Conservation (phyloP, 2,113 vertebrate genomes). For the Cebus imitator region DNA sequence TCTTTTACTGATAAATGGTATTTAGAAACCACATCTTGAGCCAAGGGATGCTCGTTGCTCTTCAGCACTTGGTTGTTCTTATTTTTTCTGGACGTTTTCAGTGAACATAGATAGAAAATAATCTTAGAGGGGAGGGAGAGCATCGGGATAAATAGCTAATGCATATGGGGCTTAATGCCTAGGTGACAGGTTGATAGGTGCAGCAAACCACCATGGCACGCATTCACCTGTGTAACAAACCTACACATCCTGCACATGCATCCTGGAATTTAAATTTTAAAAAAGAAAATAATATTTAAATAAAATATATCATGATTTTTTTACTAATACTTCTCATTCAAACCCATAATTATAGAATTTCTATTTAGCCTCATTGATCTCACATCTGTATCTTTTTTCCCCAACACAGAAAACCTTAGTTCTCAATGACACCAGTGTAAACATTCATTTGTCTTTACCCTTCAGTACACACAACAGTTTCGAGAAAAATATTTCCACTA, state of each 20-base stretch:
- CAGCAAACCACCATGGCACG: too few species aligned
- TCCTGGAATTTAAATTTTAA: too few species aligned
- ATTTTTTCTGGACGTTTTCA: not conserved
- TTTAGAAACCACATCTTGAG: not conserved
- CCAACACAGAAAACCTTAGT: not conserved
- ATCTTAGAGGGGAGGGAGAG: not conserved
- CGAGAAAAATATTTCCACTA: not conserved
- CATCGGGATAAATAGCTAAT: too few species aligned
- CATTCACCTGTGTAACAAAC: too few species aligned
- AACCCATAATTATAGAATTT: not conserved
- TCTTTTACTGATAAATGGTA: not conserved
- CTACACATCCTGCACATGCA: too few species aligned
- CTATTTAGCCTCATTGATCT: not conserved
- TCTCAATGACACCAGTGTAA: not conserved
- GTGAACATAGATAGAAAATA: not conserved
- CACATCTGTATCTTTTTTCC: not conserved
- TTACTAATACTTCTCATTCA: not conserved
- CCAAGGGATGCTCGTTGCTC: not conserved
- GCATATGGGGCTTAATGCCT: too few species aligned
- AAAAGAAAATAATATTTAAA: not conserved
- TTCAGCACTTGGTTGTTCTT: not conserved
- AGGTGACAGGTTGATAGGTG: too few species aligned
- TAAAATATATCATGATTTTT: not conserved
- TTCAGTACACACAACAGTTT: not conserved
- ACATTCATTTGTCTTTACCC: slow-evolving; percentile 1